These are phyloP conservation scores for Tryphoninae sp. DNA, from an alignment of 2,888 invertebrate species.

Conservation along the genomic window DNA sequence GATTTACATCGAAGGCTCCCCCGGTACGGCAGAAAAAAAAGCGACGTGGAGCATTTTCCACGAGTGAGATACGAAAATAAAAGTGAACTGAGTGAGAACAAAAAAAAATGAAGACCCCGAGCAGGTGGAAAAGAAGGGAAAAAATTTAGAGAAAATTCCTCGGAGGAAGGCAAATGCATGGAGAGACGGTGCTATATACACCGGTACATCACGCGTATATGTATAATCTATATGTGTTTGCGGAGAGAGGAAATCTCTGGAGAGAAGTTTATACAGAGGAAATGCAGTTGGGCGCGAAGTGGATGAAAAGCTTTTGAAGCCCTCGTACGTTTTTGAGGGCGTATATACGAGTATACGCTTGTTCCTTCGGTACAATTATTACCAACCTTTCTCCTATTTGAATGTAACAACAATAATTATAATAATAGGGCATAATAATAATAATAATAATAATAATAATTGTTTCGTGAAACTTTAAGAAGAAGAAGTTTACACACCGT, in stretches of 20 bases:
- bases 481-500: no score
- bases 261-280: slow-evolving; percentile 6
- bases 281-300: background rate
- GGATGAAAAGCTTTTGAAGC: slow-evolving; percentile 1
- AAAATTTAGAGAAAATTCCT: slow-evolving; percentile 27
- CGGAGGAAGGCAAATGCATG: slow-evolving; percentile 4
- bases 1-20: slow-evolving; percentile 45
- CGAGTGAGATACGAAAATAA: slow-evolving; percentile 4
- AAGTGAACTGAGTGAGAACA: background rate
- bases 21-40: background rate
- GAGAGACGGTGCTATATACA: background rate
- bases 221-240: slow-evolving; percentile 21
- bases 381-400: no score
- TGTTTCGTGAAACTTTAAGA: no score
- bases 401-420: no score
- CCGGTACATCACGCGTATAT: slow-evolving; percentile 21
- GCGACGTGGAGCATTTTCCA: background rate
- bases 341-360: background rate
- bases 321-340: background rate
- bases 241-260: slow-evolving; percentile 19
- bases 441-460: no score
- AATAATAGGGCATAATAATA: no score
- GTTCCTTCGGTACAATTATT: no score
- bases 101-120: slow-evolving; percentile 5
- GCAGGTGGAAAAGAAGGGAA: slow-evolving; percentile 5